phyloP scores from a whole-genome alignment of 2,113 vertebrate species.

The Microtus ochrogaster region DNA sequence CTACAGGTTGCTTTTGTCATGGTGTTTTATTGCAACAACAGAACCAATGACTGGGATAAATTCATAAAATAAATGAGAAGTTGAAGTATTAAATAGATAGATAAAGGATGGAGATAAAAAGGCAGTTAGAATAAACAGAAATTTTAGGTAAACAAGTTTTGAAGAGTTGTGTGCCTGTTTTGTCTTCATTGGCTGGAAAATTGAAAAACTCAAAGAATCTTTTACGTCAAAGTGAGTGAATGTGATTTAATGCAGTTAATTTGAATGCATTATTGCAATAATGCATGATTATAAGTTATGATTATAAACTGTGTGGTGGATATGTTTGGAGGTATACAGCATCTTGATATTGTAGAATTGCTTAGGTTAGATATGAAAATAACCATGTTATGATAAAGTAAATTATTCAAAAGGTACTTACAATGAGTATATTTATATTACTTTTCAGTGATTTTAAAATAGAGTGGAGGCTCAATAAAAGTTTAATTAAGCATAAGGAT shows the following conservation, averaged over 20 bases:
- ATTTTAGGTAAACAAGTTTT: not conserved
- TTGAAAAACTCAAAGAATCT: not conserved
- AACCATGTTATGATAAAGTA: not conserved
- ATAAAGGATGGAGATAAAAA: not conserved
- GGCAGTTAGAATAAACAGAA: not conserved
- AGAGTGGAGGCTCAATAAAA: not conserved
- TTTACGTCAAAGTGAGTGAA: not conserved
- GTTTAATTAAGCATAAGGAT: too few relatives aligned
- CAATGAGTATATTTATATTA: not conserved
- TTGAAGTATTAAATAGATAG: not conserved
- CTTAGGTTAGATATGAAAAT: not conserved
- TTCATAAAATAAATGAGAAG: not conserved
- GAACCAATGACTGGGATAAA: not conserved
- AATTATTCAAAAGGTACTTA: not conserved
- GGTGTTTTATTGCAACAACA: not conserved
- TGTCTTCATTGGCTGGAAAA: not conserved
- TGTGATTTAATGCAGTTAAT: not conserved
- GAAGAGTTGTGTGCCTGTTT: not conserved
- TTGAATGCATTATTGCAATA: not conserved
- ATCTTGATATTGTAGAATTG: not conserved
- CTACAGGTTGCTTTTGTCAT: not conserved
- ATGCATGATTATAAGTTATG: not conserved
- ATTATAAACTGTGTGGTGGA: not conserved
- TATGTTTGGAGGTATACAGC: not conserved
- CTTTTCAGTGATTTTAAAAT: not conserved